Conservation (phyloP, 35 echinoderm and acorn worm species). For the Acanthaster planci region DNA sequence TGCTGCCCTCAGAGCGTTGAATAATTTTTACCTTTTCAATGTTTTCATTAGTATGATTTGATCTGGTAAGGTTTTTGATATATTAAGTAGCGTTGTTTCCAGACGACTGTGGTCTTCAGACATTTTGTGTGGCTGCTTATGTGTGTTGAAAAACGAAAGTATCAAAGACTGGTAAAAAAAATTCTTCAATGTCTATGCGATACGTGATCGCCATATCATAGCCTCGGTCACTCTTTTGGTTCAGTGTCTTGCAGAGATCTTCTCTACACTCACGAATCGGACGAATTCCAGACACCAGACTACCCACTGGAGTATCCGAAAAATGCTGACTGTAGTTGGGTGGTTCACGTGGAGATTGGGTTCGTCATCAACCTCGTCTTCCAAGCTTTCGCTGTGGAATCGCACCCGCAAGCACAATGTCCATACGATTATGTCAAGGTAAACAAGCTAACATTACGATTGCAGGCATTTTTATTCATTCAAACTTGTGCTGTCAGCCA, state of each 20-base stretch:
- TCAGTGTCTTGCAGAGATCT: slow-evolving; percentile 22
- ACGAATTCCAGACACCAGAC: slow-evolving; percentile 31
- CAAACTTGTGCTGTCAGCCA: too few relatives aligned
- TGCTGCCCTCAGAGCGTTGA: too few relatives aligned
- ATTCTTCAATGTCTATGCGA: too few relatives aligned
- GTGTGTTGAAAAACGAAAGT: too few relatives aligned
- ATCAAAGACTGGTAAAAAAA: too few relatives aligned
- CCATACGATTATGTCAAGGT: slow-evolving; percentile 51
- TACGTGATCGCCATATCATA: too few relatives aligned
- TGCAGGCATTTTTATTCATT: not conserved
- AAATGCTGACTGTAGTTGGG: slow-evolving; percentile 49
- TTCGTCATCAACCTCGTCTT: slow-evolving; percentile 48
- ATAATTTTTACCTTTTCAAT: too few relatives aligned
- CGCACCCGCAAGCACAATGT: slow-evolving; percentile 27
- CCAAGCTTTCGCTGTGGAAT: slow-evolving; percentile 32
- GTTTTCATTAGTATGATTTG: too few relatives aligned
- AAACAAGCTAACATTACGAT: not conserved
- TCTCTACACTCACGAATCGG: not conserved
- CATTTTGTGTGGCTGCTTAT: too few relatives aligned
- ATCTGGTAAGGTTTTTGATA: too few relatives aligned
- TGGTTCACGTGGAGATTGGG: slow-evolving; percentile 29
- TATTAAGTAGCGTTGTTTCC: too few relatives aligned
- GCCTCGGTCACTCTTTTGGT: not conserved
- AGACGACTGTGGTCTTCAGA: too few relatives aligned
- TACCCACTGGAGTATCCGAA: slow-evolving; percentile 39